phyloP scores from a whole-genome alignment of 2,888 invertebrate species.

The Nomada lathburiana region DNA sequence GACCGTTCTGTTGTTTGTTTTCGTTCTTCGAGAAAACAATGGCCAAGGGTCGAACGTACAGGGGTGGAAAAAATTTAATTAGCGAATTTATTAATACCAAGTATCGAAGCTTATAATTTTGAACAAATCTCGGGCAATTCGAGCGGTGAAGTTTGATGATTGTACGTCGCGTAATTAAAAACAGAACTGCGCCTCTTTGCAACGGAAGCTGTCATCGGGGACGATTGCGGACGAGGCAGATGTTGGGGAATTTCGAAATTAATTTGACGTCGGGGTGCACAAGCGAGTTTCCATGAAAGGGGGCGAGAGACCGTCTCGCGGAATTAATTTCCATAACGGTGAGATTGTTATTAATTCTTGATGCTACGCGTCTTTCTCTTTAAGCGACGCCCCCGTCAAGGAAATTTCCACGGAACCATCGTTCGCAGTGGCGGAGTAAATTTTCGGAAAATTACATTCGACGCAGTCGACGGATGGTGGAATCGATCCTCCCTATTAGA shows the following conservation, averaged over 20 bases:
- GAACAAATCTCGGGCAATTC: too few species aligned
- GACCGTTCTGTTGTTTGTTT: background rate
- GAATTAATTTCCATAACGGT: slow-evolving; percentile 49
- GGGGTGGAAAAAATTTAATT: too few species aligned
- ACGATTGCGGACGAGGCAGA: background rate
- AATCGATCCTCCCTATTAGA: slow-evolving; percentile 19
- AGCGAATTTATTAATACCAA: too few species aligned
- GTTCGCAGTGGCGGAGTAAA: too few species aligned
- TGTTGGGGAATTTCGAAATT: slow-evolving; percentile 10
- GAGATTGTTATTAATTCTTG: slow-evolving; percentile 61
- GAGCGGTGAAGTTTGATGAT: too few species aligned
- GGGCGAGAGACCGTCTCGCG: background rate
- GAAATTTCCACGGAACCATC: background rate
- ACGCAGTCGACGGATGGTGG: background rate
- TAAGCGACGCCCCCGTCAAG: background rate
- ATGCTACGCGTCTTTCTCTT: background rate
- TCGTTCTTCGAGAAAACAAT: background rate
- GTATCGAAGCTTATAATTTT: too few species aligned
- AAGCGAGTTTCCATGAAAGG: slow-evolving; percentile 19
- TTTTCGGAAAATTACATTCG: background rate
- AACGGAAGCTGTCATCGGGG: background rate
- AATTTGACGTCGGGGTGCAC: background rate
- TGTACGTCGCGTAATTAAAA: too few species aligned
- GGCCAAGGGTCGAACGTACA: too few species aligned
- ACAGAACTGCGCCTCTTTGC: too few species aligned